Evolutionary conservation across 2,113 vertebrate species (phyloP).

Genomic region (Parotia lawesii): DNA sequence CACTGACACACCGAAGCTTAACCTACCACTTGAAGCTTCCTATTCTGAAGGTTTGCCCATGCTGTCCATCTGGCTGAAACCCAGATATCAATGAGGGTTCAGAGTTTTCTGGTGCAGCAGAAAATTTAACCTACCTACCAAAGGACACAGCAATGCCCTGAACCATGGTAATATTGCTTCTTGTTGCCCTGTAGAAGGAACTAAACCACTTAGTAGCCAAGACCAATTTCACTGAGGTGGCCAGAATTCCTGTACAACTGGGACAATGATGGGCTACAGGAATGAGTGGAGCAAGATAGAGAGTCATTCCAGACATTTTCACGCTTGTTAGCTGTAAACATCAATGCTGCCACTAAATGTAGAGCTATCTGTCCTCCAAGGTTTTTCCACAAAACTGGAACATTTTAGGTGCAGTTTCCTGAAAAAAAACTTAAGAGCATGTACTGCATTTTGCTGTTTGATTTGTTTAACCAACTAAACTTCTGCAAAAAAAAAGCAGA

Average conservation of each 20-base stretch:
- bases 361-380: neutral
- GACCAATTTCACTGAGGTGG: neutral
- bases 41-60: neutral
- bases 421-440: neutral
- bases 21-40: neutral
- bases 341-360: neutral
- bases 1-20: neutral
- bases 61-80: neutral
- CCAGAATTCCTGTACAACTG: neutral
- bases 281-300: neutral
- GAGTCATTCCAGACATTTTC: neutral
- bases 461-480: neutral
- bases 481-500: neutral
- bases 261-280: neutral
- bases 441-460: neutral
- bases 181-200: neutral
- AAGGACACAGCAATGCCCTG: neutral
- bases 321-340: neutral
- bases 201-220: neutral
- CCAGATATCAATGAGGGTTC: neutral
- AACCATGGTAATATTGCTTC: neutral
- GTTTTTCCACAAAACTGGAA: neutral
- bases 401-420: neutral
- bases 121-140: neutral
- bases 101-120: neutral